Evolutionary conservation across 2,797 vertebrate genomes (phyloP), one percentile per base, ranked within the genome.

Genomic region (Coccyzus lansbergi): DNA sequence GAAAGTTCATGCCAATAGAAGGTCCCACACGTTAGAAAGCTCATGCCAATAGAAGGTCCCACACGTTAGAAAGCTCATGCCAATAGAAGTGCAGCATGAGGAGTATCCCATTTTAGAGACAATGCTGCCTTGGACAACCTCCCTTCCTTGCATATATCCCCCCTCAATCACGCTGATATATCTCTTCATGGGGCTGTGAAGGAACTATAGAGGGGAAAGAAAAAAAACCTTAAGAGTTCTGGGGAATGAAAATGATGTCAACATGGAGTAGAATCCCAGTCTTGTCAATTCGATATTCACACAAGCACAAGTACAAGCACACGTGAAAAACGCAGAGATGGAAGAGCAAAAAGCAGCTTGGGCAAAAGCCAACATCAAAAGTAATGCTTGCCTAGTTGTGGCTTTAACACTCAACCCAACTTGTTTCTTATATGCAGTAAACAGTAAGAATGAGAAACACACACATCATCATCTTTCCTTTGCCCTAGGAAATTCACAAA

Each of bases 251-350:
- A 89, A 46, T 14, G 15, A 26, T 0, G 0, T 31, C 71, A 67
- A 42, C 15, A n/a, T 1, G 8, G 33, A 58, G 11, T 58, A 77
- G 58, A 80, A 49, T 11, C 11, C 31, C 40, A 29, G 58, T 11
- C 42, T 68, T 0, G 0, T 20, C 64, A 55, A 15, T 5, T 3
- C 1, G 1, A 29, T 28, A 59, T 33, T 64, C 62, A 21, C 7
- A 15, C 20, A 29, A 77, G 64, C 52, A 53, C 25, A 67, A 38
- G 18, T 70, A 59, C 0, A 0, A 64, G 42, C 36, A 78, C 68
- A 88, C 13, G 46, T 18, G 21, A 75, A 36, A 67, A 58, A 42
- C 15, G 46, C 26, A 64, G 31, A 29, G 21, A n/a, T 9, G 65
- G 46, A 72, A 29, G 18, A 87, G 15, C 59, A 82, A 82, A 76